Base-by-base conservation (phyloP, 2,113 vertebrate species). In the Phalacrocorax carbo region DNA sequence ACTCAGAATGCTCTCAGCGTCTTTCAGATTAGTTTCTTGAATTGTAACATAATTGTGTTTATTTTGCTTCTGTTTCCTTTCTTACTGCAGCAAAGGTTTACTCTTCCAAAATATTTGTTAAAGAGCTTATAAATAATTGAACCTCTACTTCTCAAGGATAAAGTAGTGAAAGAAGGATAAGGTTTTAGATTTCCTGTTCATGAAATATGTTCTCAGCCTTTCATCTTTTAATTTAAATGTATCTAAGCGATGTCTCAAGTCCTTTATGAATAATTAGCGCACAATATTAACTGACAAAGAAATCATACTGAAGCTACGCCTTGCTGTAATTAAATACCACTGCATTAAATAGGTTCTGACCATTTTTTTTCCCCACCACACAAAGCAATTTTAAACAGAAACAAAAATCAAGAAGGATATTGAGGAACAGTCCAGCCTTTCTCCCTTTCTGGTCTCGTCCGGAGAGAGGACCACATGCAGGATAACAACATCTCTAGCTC, bases 261-360 rank as follows among this genome's bases (percentile, higher is more conserved):
- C 60, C 64, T 93, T 91, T 90, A 93, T 94, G 86, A 94, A 79
- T 89, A 96, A 94, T 95, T 92, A 95, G 80, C 54, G 61, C 16
- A 76, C 61, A 49, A 40, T 89, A 76, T 95, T 92, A 94, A 87
- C 54, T 85, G 88, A 51, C 32, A 86, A 95, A 92, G 48, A 93
- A 92, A 82, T 81, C 69, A 42, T 58, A 81, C 48, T 4, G 4
- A 95, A 93, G 27, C 11, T 77, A 58, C 0, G 0, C 23, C 34
- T 88, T 93, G 9, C 44, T 91, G 86, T 94, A 93, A 78, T 94
- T 95, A 96, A 86, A 84, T 69, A 70, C 3, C 61, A 36, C 21
- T 62, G 17, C 32, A 76, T 71, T 86, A 94, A 83, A 82, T 69
- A 52, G 13, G 9, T 90, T 84, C 38, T 94, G 68, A 83, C 46